Evolutionary conservation across 2,888 invertebrate species (phyloP).

Genomic region (Andrena flavipes): DNA sequence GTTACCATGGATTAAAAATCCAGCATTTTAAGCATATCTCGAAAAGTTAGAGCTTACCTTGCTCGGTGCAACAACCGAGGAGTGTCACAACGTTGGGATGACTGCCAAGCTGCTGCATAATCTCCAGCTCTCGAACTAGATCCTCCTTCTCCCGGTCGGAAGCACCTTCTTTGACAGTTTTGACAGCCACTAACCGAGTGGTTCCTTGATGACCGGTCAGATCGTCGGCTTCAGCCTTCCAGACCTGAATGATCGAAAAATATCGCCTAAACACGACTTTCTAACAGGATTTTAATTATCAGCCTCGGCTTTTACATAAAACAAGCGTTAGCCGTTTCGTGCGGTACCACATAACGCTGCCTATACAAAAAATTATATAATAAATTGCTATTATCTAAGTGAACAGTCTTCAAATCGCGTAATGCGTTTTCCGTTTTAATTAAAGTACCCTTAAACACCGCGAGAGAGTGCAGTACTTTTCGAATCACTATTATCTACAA

Average conservation of each 20-base stretch:
- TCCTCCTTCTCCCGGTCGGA: constrained; percentile 92
- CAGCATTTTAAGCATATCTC: not conserved
- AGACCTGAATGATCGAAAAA: constrained; percentile 86
- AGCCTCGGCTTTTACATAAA: not conserved
- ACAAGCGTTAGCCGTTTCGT: not conserved
- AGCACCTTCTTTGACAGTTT: constrained; percentile 92
- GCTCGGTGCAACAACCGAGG: constrained; percentile 93
- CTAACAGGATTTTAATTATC: constrained; percentile 34
- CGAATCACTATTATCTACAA: not conserved
- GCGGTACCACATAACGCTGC: not conserved
- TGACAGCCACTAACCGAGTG: constrained; percentile 93
- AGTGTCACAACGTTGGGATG: constrained; percentile 94
- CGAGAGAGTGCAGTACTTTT: not conserved
- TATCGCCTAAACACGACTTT: not conserved
- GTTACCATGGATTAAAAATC: no score
- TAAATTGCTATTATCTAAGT: not conserved
- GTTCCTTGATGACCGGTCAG: constrained; percentile 91
- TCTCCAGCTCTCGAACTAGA: constrained; percentile 89
- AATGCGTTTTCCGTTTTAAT: not conserved
- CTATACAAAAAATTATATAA: not conserved
- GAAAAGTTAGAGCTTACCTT: constrained; percentile 86
- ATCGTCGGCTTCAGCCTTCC: constrained; percentile 94
- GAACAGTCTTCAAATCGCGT: not conserved
- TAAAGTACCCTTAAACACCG: not conserved
- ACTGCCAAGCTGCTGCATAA: constrained; percentile 93